Base-by-base conservation (phyloP, 2,113 vertebrate genomes). In the Cynocephalus volans region DNA sequence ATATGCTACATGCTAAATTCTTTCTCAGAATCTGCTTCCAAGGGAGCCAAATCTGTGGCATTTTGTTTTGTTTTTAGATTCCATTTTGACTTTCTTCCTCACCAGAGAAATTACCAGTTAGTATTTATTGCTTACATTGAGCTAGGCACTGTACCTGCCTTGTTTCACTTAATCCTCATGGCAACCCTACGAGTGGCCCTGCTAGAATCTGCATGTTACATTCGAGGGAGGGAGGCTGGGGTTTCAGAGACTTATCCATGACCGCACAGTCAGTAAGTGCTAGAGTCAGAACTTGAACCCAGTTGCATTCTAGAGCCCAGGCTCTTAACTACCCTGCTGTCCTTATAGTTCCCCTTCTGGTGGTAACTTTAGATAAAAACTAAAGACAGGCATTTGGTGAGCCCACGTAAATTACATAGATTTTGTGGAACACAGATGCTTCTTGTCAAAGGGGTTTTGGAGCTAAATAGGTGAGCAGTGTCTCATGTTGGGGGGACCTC, bases 31-130 rank as follows among this genome's bases (percentile, higher is more conserved):
- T 45, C 23, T n/a, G 33, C 77, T 84, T 85, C 52, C 77, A 8
- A 6, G 67, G 58, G 13, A 88, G 26, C 33, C 33, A 28, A 45
- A n/a, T 18, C 23, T 64, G 12, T 0, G 8, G 54, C n/a, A 48
- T 76, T 88, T 70, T 64, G 52, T 69, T 92, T 84, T 87, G 11
- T 72, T 79, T 85, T 93, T 64, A 36, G 75, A 56, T 83, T n/a
- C n/a, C 8, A 56, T 3, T 64, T 50, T 67, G 86, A 85, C 73
- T 45, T 65, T 90, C 60, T 70, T 88, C 10, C 58, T 90, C 33
- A 6, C 7, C n/a, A 85, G 72, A 33, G 67, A 10, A 60, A 19
- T 7, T n/a, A 45, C 1, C 41, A 67, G 54, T 12, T 70, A n/a
- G 17, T 52, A 5, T 87, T 72, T 58, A 31, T 31, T 4, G 19